Evolutionary conservation across 1,140 invertebrate species (phyloP), one percentile per base, ranked within the genome.

Genomic region (Drosophila trapezifrons): DNA sequence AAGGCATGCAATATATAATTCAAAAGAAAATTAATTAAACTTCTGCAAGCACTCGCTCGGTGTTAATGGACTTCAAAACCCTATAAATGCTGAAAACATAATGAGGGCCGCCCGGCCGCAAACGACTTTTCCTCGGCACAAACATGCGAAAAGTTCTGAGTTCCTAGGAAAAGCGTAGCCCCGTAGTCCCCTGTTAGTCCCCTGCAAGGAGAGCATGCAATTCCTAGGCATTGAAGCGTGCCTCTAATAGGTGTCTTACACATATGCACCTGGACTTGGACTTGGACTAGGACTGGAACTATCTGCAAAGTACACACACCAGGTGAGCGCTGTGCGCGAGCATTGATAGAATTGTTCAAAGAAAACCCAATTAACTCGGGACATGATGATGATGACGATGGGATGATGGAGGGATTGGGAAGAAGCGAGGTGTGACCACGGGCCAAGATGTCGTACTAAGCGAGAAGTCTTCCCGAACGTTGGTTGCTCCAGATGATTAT

Each of bases 331-430:
- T 76, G 32, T 42, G 76, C 56, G 52, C 52, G 47, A 29, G 78
- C 78, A 85, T 85, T 85, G 82, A 85, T 85, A 82, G 83, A 85
- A 85, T 87, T 85, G 82, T 76, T 85, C 57, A 71, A 71, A 52
- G 54, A 47, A 46, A 76, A 76, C 70, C 69, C 73, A 86, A 85
- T 85, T 85, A 82, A 32, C 62, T 43, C 55, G 57, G 62, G 47
- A 62, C 74, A 69, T 58, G 71, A 54, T 77, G 59, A 45, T 77
- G 71, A 64, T 57, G 66, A 65, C 62, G n/a, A 29, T 18, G 47
- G 7, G 66, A 43, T 74, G 76, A 65, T 58, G 67, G 60, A 67
- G 63, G 67, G 43, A 69, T 47, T 63, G 47, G 70, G 51, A 78
- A 59, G 75, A 67, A 80, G 47, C 84, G 83, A 87, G 69, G 80